Percentiles rank a stretch among this genome's conserved stretches.
Evolutionary conservation across 2,113 vertebrate species (phyloP).

Genomic region (Gavialis gangeticus): DNA sequence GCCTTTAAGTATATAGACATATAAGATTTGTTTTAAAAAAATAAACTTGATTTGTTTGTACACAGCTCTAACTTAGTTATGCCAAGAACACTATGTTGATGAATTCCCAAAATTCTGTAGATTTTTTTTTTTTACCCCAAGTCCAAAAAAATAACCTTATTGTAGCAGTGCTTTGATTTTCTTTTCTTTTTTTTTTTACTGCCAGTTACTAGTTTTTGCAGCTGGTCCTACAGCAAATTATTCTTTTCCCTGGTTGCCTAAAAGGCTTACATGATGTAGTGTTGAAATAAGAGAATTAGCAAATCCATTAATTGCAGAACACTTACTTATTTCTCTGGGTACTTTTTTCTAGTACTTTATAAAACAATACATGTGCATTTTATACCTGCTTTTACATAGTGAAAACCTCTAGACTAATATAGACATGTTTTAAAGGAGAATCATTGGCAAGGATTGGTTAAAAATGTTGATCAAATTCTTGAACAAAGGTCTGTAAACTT

Average conservation of each 20-base stretch:
- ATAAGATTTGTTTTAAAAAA: constrained; percentile 11
- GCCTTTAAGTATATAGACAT: constrained; percentile 8
- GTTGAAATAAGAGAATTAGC: constrained; percentile 22
- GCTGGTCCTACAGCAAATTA: constrained; percentile 41
- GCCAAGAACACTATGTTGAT: constrained; percentile 2
- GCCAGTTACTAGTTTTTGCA: constrained; percentile 36
- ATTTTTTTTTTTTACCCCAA: neutral
- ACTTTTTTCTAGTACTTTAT: neutral
- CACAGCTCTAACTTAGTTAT: constrained; percentile 10
- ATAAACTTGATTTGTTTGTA: constrained; percentile 6
- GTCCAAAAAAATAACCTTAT: constrained; percentile 19
- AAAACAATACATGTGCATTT: neutral
- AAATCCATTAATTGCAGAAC: neutral
- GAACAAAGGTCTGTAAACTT: neutral
- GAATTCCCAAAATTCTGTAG: neutral
- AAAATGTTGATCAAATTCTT: neutral
- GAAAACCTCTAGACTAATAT: neutral
- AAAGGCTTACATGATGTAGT: constrained; percentile 4
- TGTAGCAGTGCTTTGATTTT: neutral
- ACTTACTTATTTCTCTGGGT: neutral
- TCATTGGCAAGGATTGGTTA: neutral
- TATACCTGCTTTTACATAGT: neutral
- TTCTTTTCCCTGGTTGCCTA: constrained; percentile 9
- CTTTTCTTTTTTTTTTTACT: neutral
- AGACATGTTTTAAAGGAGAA: neutral